A percentile compares a stretch with the other conserved stretches of the same genome.
Conservation (phyloP, 2,113 vertebrate species). For the Pogonocichla stellata region DNA sequence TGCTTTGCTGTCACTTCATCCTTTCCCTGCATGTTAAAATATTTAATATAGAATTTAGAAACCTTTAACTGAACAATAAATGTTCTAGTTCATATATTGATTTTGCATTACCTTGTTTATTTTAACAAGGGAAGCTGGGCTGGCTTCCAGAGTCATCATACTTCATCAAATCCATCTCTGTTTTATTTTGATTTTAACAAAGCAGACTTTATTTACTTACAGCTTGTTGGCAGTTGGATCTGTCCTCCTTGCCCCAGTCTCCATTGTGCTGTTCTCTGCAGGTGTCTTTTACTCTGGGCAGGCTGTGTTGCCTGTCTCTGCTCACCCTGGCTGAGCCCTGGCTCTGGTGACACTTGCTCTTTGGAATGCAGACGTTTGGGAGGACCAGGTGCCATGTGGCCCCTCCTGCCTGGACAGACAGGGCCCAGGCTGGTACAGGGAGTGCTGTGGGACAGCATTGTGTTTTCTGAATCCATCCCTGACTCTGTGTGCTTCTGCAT, state of each 20-base stretch:
- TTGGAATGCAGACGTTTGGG: not conserved
- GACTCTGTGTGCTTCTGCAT: not conserved
- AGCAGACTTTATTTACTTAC: not conserved
- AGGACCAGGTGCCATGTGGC: not conserved
- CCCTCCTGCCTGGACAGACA: not conserved
- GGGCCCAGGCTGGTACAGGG: not conserved
- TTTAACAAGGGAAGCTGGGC: not conserved
- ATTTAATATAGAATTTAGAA: not conserved
- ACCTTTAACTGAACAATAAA: not conserved
- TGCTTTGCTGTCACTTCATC: not conserved
- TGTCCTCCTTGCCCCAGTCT: not conserved
- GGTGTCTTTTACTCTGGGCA: not conserved
- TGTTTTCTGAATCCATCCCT: not conserved
- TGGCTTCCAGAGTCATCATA: not conserved
- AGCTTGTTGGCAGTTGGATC: not conserved
- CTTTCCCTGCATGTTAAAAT: not conserved
- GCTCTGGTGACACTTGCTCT: not conserved
- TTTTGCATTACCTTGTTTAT: not conserved
- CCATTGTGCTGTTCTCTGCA: rapidly evolving
- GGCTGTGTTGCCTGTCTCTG: not conserved
- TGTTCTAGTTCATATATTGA: not conserved
- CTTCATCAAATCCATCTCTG: not conserved
- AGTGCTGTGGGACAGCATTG: not conserved
- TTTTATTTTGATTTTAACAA: constrained; percentile 2
- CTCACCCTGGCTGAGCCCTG: not conserved